Base-by-base conservation (phyloP, 1,140 invertebrate genomes). In the Sarcophaga bullata region DNA sequence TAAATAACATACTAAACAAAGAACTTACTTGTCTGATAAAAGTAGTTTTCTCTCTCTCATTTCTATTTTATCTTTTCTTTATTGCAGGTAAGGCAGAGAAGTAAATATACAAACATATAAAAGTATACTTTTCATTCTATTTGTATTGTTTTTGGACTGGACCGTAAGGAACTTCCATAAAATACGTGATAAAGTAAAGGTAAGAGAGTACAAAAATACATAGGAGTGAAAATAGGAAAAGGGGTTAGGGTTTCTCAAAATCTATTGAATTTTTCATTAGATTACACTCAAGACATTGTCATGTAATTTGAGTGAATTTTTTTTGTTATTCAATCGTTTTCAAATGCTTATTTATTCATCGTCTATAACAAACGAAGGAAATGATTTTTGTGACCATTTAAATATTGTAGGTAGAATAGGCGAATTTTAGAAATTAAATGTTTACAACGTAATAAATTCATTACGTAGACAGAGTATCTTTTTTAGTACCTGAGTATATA, bases 51-150 rank as follows among this genome's bases (percentile, higher is more conserved):
- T 50, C 8, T 68, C 17, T 78, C 75, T 52, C 15, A 72, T 78
- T 78, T 52, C 50, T 50, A 5, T 19, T 50, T 17, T 76, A 0
- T 76, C 10, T 76, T n/a, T 73, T 9, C 15, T 75, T 73, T 9
- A 46, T 76, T 78, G 6, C 75, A 78, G 75, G 75, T 78, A 78
- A 78, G 75, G 17, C 9, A n/a, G 46, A n/a, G n/a, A 78, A 50
- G 75, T 9, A 19, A 37, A 37, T 37, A 37, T 37, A 4, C n/a
- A 68, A 68, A 68, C 8, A 68, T 37, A 37, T 4, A 37, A 37
- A 37, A 37, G 25, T 37, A 37, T 37, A 2, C 25, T 2, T 37
- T 37, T 37, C 25, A 37, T 4, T 37, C 25, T 37, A 37, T 37
- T 37, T 37, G 25, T 37, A 37, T 4, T 37, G 25, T 37, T 37